phyloP scores from a whole-genome alignment of 2,797 vertebrate genomes.

The Acrossocheilus fasciatus region DNA sequence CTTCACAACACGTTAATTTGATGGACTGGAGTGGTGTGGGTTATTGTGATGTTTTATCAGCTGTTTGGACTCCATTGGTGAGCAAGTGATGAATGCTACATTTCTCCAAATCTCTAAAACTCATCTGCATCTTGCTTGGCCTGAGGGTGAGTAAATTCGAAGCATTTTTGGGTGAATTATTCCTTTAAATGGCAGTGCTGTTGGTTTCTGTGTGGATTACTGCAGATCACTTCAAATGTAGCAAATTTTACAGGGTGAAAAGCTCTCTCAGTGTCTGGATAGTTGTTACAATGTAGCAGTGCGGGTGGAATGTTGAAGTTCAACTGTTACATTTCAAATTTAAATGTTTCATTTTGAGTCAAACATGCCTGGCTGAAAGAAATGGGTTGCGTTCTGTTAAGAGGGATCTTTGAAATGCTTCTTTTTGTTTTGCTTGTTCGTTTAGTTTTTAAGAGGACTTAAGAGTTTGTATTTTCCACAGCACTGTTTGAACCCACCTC shows the following conservation, averaged over 20 bases:
- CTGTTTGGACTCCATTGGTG: neutral
- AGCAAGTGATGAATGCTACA: neutral
- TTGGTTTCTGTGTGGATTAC: neutral
- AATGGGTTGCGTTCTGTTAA: neutral
- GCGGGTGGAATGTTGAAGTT: neutral
- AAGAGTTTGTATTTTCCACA: neutral
- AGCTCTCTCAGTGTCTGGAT: neutral
- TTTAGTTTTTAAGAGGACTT: neutral
- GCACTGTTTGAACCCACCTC: slow-evolving; percentile 24
- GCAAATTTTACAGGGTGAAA: neutral
- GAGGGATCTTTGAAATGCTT: neutral
- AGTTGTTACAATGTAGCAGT: neutral
- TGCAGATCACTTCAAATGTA: neutral
- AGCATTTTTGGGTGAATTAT: neutral
- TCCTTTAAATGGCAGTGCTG: neutral
- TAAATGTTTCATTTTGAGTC: neutral
- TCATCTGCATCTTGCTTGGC: neutral
- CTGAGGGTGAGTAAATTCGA: neutral
- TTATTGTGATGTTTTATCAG: neutral
- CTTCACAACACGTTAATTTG: no score
- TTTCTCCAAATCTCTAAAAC: neutral
- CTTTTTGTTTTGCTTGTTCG: no score
- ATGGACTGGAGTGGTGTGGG: neutral
- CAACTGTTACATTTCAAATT: neutral
- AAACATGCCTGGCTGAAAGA: neutral